A percentile compares a stretch with the other conserved stretches of the same genome.
Conservation (phyloP, 30 jellyfish, hydroid and myxozoan genomes). For the Hydractinia symbiolongicarpus region DNA sequence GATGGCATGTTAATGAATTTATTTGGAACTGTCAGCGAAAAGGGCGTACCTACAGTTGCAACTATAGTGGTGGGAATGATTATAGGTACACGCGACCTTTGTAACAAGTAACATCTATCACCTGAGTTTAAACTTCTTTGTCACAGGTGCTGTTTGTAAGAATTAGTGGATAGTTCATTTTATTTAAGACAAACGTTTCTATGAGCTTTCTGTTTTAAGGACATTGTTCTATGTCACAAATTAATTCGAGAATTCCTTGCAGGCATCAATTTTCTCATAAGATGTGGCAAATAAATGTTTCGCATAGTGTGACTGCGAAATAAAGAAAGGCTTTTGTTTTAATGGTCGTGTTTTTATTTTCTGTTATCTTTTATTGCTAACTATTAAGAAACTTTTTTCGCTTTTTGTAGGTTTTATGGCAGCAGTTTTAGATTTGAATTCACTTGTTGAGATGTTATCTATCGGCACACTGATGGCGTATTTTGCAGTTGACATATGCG, state of each 20-base stretch:
- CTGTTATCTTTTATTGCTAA: not conserved
- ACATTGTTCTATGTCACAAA: no score
- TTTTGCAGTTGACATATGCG: slow-evolving; percentile 57
- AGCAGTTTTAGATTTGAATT: slow-evolving; percentile 44
- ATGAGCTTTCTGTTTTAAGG: no score
- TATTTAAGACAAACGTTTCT: no score
- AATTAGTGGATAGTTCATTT: no score
- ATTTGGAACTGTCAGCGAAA: slow-evolving; percentile 57
- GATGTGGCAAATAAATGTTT: no score
- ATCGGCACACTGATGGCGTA: slow-evolving; percentile 84
- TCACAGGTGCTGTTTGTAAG: no score
- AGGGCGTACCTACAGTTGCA: slow-evolving; percentile 39
- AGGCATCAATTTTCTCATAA: no score
- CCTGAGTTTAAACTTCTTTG: no score
- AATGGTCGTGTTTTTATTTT: not conserved
- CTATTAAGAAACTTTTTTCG: not conserved
- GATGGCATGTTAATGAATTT: slow-evolving; percentile 45
- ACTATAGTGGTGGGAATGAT: slow-evolving; percentile 53
- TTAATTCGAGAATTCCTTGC: no score
- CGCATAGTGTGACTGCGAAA: no score
- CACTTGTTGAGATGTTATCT: slow-evolving; percentile 79
- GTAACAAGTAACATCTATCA: no score
- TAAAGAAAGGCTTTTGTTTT: no score
- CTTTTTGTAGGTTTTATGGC: slow-evolving; percentile 58
- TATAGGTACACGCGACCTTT: slow-evolving; percentile 33